Percentiles rank a stretch among this genome's conserved stretches.
Conservation (phyloP, 2,113 vertebrate species). For the Origma solitaria region DNA sequence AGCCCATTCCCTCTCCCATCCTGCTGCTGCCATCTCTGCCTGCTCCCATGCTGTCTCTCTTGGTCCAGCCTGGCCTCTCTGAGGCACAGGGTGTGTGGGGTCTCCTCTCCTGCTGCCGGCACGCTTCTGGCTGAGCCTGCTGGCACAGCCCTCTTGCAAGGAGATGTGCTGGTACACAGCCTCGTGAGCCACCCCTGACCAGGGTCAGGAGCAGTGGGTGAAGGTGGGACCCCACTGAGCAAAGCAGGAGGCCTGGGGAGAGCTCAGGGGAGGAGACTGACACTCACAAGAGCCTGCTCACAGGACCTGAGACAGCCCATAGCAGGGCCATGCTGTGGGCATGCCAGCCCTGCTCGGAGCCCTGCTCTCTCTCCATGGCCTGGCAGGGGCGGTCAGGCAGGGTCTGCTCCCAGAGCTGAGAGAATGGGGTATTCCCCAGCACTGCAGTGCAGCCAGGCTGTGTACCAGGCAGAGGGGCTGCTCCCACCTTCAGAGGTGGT, state of each 20-base stretch:
- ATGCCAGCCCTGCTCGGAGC: not conserved
- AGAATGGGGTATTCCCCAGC: rapidly evolving
- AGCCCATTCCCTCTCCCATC: not conserved
- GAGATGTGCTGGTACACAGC: rapidly evolving
- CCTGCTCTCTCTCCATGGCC: not conserved
- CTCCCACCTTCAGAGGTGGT: rapidly evolving
- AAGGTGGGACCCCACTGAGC: not conserved
- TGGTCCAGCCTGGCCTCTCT: not conserved
- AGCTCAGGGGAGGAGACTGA: not conserved
- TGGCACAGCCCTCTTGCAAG: not conserved
- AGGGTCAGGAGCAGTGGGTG: not conserved
- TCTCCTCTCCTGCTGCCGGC: not conserved
- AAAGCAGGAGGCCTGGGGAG: not conserved
- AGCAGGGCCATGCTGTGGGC: not conserved
- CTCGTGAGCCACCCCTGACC: not conserved
- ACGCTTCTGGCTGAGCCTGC: not conserved
- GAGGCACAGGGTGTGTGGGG: not conserved
- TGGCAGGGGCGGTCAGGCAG: not conserved
- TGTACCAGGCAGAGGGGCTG: not conserved
- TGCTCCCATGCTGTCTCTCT: not conserved
- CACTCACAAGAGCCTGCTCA: not conserved
- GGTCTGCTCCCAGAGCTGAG: not conserved
- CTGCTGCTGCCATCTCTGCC: not conserved
- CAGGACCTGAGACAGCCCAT: not conserved
- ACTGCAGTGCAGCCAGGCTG: not conserved